Evolutionary conservation across 2,113 vertebrate species (phyloP), one percentile per base, ranked within the genome.

Genomic region (Eleginops maclovinus): DNA sequence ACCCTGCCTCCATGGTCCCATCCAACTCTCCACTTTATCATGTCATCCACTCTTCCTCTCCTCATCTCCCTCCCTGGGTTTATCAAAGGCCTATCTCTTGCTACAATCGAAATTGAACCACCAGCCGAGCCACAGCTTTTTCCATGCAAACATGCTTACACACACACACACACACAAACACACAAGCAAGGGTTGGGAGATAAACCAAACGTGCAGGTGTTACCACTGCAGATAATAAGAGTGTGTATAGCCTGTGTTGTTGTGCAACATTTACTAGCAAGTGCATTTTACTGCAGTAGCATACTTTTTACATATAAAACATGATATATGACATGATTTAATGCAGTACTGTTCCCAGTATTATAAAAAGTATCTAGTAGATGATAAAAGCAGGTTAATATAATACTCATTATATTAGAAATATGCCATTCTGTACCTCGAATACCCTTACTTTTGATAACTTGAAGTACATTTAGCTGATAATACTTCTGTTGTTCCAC

Each of bases 21-120:
- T 72, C 72, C 24, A 1, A 78, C 36, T 54, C 59, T 55, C 41
- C 14, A n/a, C 59, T 81, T 77, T 66, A 79, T 79, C 65, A 49
- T 77, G 61, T 65, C 76, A 59, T 50, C 79, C 64, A 62, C 31
- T 31, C 28, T 31, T 43, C 46, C 61, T 64, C 50, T 64, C 36
- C 55, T 59, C 69, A 26, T 56, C 44, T 73, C 46, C 55, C 60
- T 55, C 31, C 36, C 68, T 49, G 44, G 21, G 58, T 54, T 53
- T 60, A 71, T 73, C 67, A 58, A 67, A 79, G 58, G 22, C 17
- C 26, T 19, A 56, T 65, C 26, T 8, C 12, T 70, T 47, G 31
- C 47, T 50, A 43, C 79, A 73, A 67, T 83, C 55, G 67, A 72
- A 80, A 63, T 11, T 47, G 55, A 65, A 49, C 40, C 64, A 49